phyloP scores from a whole-genome alignment of 1,140 invertebrate genomes.

The Andricus grossulariae region DNA sequence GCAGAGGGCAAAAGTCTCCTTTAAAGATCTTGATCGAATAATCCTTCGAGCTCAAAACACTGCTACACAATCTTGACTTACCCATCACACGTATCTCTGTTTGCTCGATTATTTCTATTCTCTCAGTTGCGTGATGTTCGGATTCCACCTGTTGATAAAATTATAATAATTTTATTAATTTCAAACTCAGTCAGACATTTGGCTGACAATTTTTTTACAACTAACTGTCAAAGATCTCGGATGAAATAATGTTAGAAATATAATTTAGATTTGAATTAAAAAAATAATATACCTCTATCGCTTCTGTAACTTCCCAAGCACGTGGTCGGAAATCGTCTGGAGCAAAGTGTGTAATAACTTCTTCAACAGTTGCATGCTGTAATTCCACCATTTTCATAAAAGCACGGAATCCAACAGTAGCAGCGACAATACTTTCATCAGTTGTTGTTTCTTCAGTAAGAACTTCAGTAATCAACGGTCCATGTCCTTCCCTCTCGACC shows the following conservation, averaged over 20 bases:
- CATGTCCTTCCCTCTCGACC: slow-evolving; percentile 87
- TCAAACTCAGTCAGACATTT: slow-evolving; percentile 5
- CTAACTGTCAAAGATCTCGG: too few species aligned
- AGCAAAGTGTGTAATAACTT: slow-evolving; percentile 87
- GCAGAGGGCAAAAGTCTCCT: slow-evolving; percentile 35
- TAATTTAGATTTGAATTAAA: slow-evolving; percentile 6
- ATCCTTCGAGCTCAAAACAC: slow-evolving; percentile 37
- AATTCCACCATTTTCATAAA: slow-evolving; percentile 90
- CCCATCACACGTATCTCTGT: slow-evolving; percentile 70
- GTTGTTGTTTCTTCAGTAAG: slow-evolving; percentile 85
- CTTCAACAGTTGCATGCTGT: slow-evolving; percentile 87
- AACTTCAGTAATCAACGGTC: slow-evolving; percentile 86
- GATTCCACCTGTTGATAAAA: slow-evolving; percentile 58
- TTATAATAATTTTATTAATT: neutral
- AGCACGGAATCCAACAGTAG: slow-evolving; percentile 87
- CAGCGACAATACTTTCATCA: slow-evolving; percentile 84
- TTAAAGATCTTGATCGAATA: slow-evolving; percentile 23
- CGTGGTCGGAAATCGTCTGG: slow-evolving; percentile 88
- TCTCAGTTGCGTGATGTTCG: slow-evolving; percentile 64
- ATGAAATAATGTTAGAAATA: neutral
- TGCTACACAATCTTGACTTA: slow-evolving; percentile 59
- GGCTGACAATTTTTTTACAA: neutral
- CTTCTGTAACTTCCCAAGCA: slow-evolving; percentile 85
- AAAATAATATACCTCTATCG: slow-evolving; percentile 77
- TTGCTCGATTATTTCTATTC: slow-evolving; percentile 62